Base-by-base conservation (phyloP, 2,888 invertebrate genomes). In the Ceramica pisi region DNA sequence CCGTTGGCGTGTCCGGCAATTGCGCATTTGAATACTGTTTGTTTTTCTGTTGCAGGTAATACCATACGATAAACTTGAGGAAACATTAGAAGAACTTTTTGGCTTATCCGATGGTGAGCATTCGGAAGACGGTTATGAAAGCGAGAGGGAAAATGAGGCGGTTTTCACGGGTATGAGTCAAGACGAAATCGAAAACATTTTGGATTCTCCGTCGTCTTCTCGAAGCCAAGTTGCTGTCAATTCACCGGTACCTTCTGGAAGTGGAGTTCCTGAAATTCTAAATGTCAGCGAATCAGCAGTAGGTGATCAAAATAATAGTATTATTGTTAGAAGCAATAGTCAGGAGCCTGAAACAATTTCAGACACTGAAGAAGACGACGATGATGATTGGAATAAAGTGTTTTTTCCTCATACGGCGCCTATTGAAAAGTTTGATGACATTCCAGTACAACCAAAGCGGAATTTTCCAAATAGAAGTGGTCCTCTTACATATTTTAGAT, bases 341-440 rank as follows among this genome's bases (percentile, higher is more conserved):
- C 62, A 14, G 55, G 55, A 53, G 44, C 55, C 64, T 65, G 64
- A 65, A 53, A 44, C 55, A 3, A 65, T 53, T 55, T 65, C 64
- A 38, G 55, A 65, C 55, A 65, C 55, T 72, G 72, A 76, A 60
- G 64, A 55, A 10, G 62, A 62, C 64, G 67, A 71, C 21, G 71
- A 78, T 71, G 67, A 78, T 65, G 53, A 73, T 65, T 75, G 71
- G 75, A 75, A 78, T 16, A 72, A 76, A 72, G 72, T 72, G 62
- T 56, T 66, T 59, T 76, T 76, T 53, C 76, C 76, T 63, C 76
- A 76, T 59, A 68, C 38, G 62, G 69, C 68, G 59, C 69, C 72
- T 57, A 72, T 65, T 68, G 62, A 76, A 59, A 71, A 71, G 66
- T 76, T 76, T 71, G 71, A 76, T 71, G 71, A 76, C 41, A 66